These are phyloP conservation scores for Tenebrosternarchus preto DNA, from an alignment of 2,113 vertebrate species.

Conservation along the genomic window DNA sequence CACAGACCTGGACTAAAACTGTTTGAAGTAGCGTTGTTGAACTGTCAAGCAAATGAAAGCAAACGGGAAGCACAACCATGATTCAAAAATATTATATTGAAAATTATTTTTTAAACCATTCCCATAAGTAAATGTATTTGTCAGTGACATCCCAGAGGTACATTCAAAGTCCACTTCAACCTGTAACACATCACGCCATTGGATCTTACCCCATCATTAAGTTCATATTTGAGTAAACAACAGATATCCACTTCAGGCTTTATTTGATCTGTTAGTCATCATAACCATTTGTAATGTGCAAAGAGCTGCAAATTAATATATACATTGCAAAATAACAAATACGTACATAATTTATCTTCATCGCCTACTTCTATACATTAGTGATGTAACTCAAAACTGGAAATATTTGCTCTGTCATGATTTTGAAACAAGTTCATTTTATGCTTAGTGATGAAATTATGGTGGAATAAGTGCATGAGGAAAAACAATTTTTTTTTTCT, in stretches of 20 bases:
- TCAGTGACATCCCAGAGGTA: constrained; percentile 55
- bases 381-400: constrained; percentile 68
- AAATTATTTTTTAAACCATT: constrained; percentile 45
- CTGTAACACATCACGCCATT: constrained; percentile 35
- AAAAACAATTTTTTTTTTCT: neutral
- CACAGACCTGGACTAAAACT: constrained; percentile 51
- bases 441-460: neutral
- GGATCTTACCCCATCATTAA: constrained; percentile 64
- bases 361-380: constrained; percentile 74
- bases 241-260: constrained; percentile 67
- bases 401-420: constrained; percentile 82
- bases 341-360: constrained; percentile 61
- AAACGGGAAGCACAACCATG: constrained; percentile 74
- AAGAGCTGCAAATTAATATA: constrained; percentile 86
- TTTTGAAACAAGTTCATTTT: constrained; percentile 27
- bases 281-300: constrained; percentile 79
- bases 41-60: constrained; percentile 47
- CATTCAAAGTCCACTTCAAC: constrained; percentile 70
- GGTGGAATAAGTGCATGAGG: neutral
- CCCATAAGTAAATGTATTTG: constrained; percentile 14
- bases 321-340: constrained; percentile 74
- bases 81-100: constrained; percentile 28
- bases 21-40: constrained; percentile 49
- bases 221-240: constrained; percentile 65
- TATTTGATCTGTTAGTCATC: constrained; percentile 71